Evolutionary conservation across 2,797 vertebrate genomes (phyloP).

Genomic region (Enteromius argenteus): DNA sequence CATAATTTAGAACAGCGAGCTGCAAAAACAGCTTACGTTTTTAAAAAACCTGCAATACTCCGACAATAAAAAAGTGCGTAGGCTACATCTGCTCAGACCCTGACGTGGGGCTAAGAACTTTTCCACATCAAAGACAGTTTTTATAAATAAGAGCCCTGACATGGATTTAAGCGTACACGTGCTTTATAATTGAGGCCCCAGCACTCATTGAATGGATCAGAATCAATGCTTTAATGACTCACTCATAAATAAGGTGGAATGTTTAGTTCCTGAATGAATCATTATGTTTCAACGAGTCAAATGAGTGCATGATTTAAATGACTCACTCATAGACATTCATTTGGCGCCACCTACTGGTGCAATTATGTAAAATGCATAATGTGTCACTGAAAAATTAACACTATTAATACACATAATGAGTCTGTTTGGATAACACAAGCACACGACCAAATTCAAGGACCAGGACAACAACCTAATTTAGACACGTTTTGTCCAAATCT

Average conservation of each 20-base stretch:
- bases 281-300: neutral
- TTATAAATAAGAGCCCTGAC: too few species aligned
- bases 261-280: conserved; percentile 1
- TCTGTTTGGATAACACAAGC: neutral
- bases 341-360: neutral
- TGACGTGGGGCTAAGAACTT: too few species aligned
- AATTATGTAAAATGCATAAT: neutral
- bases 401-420: neutral
- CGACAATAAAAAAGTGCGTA: too few species aligned
- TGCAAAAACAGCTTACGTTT: too few species aligned
- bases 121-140: too few species aligned
- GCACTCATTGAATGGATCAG: neutral
- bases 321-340: neutral
- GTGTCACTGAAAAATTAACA: neutral
- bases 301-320: conserved; percentile 1
- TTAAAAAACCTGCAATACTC: too few species aligned
- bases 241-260: neutral
- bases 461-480: neutral
- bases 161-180: too few species aligned
- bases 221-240: neutral
- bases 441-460: neutral
- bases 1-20: too few species aligned
- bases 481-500: neutral
- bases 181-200: too few species aligned
- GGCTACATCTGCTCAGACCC: too few species aligned